phyloP scores from a whole-genome alignment of 1,140 invertebrate genomes.

The Lordiphosa collinella region DNA sequence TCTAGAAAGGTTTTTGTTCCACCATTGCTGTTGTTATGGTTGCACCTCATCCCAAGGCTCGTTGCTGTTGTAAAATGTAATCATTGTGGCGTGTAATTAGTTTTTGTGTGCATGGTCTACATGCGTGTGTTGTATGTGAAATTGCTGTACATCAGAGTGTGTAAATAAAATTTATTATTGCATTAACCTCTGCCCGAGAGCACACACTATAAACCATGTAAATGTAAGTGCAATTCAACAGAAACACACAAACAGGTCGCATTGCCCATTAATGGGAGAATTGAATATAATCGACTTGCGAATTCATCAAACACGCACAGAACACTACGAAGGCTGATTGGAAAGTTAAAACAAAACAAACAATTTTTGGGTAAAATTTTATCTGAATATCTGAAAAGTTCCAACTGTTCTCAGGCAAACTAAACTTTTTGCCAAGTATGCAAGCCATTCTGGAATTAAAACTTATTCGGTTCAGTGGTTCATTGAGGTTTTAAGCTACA shows the following conservation, averaged over 20 bases:
- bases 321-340: not conserved
- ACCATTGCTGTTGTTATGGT: no score
- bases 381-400: no score
- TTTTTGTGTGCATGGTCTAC: conserved; percentile 51
- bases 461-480: no score
- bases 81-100: conserved; percentile 75
- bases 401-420: no score
- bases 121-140: conserved; percentile 6
- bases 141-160: conserved; percentile 7
- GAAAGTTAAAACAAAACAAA: conserved; percentile 4
- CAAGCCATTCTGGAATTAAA: no score
- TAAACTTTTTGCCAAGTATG: no score
- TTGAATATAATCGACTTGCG: conserved; percentile 7
- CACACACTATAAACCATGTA: not conserved
- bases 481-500: no score
- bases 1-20: not conserved
- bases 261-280: conserved; percentile 9
- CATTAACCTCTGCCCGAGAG: conserved; percentile 36
- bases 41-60: conserved; percentile 17
- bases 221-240: conserved; percentile 22
- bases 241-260: conserved; percentile 8
- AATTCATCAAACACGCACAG: not conserved
- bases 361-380: no score
- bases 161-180: conserved; percentile 50
- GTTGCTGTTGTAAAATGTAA: conserved; percentile 69